Evolutionary conservation across 1,140 invertebrate genomes (phyloP), one percentile per base, ranked within the genome.

Genomic region (Bombus consobrinus): DNA sequence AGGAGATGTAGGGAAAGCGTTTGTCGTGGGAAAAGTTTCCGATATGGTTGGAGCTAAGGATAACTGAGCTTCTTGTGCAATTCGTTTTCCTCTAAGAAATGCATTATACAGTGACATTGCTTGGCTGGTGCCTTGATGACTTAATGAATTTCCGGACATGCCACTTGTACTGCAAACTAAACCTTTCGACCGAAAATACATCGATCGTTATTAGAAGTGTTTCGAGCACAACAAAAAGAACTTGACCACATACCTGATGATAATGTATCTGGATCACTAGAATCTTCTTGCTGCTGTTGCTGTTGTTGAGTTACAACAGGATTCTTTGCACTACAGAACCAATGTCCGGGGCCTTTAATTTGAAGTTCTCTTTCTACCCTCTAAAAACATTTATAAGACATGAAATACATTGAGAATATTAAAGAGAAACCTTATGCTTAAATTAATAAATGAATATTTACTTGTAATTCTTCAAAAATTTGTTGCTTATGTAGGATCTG

Each of bases 391-490:
- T 66, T 5, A 34, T 34, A 43, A n/a, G 3, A 41, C 0, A 68
- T 18, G 18, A 53, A 53, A 53, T 22, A 57, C n/a, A 71, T 59
- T 41, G 47, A 28, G 4, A 12, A 32, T 73, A 43, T 32, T n/a
- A 0, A 34, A 13, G 32, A 37, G 0, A 43, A 18, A 22, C 10
- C 15, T 18, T 0, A 5, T 43, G 8, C 8, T 53, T 15, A 28
- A 73, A 73, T 68, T 75, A 59, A 78, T 59, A 6, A 81, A 76
- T 53, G 1, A 78, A n/a, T 37, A 94, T 89, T 85, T 93, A 97
- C 96, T 94, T 98, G 97, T 83, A 98, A 93, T 93, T 98, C 97
- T 91, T 98, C 97, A 13, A 98, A 95, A 91, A 98, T 97, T 92
- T 97, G 97, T 94, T 97, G 97, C 90, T 97, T 97, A 86, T 97